These are phyloP conservation scores for Danio tinwini DNA, from an alignment of 2,797 vertebrate species.

Conservation along the genomic window DNA sequence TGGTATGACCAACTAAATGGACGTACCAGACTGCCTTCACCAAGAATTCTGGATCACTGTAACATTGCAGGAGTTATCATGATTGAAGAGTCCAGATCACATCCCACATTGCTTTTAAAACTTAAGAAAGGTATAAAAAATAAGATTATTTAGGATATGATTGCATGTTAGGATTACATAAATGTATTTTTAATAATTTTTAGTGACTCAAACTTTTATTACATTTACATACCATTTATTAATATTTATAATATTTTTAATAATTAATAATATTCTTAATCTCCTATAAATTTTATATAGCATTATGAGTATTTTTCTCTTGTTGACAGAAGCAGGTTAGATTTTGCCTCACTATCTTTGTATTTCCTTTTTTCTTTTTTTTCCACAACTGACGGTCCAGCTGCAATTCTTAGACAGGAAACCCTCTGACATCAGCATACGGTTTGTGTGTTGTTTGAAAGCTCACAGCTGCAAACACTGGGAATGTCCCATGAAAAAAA, in stretches of 20 bases:
- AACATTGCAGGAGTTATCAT: conserved; percentile 8
- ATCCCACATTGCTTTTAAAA: neutral
- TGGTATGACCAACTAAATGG: conserved; percentile 14
- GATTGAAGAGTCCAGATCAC: neutral
- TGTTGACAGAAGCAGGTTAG: neutral
- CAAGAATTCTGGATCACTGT: neutral
- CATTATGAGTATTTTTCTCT: neutral
- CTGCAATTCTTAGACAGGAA: conserved; percentile 62
- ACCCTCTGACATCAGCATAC: conserved; percentile 60
- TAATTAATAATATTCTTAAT: neutral
- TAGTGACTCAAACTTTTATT: too few species aligned
- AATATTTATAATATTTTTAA: too few species aligned
- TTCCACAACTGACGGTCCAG: conserved; percentile 46
- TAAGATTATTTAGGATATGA: neutral
- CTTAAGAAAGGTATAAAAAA: neutral
- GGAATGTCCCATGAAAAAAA: conserved; percentile 40
- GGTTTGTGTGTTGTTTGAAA: conserved; percentile 56
- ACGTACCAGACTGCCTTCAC: neutral
- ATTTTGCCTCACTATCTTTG: conserved; percentile 11
- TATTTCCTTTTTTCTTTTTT: conserved; percentile 33
- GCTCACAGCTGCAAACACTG: conserved; percentile 57
- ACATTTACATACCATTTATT: too few species aligned
- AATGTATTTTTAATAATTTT: too few species aligned
- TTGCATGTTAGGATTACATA: neutral
- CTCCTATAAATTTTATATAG: too few species aligned